phyloP scores from a whole-genome alignment of 30 jellyfish, hydroid and myxozoan genomes.

The Aurelia sp. region DNA sequence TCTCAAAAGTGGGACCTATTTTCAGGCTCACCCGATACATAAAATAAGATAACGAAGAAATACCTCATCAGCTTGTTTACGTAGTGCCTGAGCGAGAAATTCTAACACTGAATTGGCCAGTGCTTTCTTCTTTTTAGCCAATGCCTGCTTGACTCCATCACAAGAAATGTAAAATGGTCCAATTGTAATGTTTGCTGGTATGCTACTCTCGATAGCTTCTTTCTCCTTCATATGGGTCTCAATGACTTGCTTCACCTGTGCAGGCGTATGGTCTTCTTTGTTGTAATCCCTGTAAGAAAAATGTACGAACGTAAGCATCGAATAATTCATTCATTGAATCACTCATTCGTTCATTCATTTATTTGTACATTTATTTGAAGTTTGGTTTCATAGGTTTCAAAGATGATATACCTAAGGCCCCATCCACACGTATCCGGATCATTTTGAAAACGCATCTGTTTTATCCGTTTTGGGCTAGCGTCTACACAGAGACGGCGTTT shows the following conservation, averaged over 20 bases:
- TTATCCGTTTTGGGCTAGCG: no score
- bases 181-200: conserved; percentile 82
- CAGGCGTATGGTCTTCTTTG: conserved; percentile 90
- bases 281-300: conserved; percentile 68
- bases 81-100: conserved; percentile 86
- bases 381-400: no score
- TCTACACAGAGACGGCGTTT: no score
- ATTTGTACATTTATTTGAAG: no score
- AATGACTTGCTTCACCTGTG: conserved; percentile 91
- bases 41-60: not conserved
- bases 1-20: no score
- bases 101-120: conserved; percentile 96
- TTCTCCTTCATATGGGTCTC: conserved; percentile 81
- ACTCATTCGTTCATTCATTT: no score
- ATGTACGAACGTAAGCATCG: no score
- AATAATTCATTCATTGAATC: no score
- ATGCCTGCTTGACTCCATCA: conserved; percentile 88
- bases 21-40: no score
- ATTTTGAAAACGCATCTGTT: no score
- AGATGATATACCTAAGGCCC: no score
- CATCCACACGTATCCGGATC: no score
- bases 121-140: conserved; percentile 90
- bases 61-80: conserved; percentile 91
- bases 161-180: conserved; percentile 90
- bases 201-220: conserved; percentile 78